These are phyloP conservation scores for Drosophila eugracilis DNA, from an alignment of 1,140 invertebrate species.

Conservation along the genomic window DNA sequence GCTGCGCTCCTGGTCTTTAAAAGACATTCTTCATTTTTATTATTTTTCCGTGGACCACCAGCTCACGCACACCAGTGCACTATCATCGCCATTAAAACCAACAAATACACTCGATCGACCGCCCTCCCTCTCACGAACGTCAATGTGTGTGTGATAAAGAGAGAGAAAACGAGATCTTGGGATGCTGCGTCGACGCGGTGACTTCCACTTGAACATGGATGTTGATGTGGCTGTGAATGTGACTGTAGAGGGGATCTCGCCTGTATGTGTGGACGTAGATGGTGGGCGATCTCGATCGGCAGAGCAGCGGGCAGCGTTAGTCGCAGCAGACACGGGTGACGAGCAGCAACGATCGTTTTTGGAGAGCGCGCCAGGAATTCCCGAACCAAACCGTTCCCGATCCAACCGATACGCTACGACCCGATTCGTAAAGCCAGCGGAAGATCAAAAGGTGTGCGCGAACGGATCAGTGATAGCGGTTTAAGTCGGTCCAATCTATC, in stretches of 20 bases:
- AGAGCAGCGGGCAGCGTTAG: slow-evolving; percentile 64
- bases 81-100: slow-evolving; percentile 76
- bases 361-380: slow-evolving; percentile 42
- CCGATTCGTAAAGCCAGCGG: slow-evolving; percentile 19
- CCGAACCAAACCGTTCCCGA: slow-evolving; percentile 18
- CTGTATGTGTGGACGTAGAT: slow-evolving; percentile 26
- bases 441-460: slow-evolving; percentile 33
- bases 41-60: slow-evolving; percentile 54
- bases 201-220: slow-evolving; percentile 20
- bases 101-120: slow-evolving; percentile 76
- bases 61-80: slow-evolving; percentile 40
- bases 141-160: slow-evolving; percentile 31
- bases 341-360: slow-evolving; percentile 79
- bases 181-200: slow-evolving; percentile 64
- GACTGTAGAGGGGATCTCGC: neutral
- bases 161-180: slow-evolving; percentile 52
- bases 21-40: slow-evolving; percentile 79
- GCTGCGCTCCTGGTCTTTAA: slow-evolving; percentile 38
- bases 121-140: slow-evolving; percentile 53
- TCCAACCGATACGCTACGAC: slow-evolving; percentile 10
- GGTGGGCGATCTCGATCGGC: slow-evolving; percentile 48
- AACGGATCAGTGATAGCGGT: slow-evolving; percentile 37
- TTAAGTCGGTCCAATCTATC: slow-evolving; percentile 17
- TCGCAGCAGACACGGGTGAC: slow-evolving; percentile 82
- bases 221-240: slow-evolving; percentile 27